A percentile compares a stretch with the other conserved stretches of the same genome.
Evolutionary conservation across 37 sponge, comb jelly and placozoan genomes (phyloP).

Genomic region (Petrosia ficiformis): DNA sequence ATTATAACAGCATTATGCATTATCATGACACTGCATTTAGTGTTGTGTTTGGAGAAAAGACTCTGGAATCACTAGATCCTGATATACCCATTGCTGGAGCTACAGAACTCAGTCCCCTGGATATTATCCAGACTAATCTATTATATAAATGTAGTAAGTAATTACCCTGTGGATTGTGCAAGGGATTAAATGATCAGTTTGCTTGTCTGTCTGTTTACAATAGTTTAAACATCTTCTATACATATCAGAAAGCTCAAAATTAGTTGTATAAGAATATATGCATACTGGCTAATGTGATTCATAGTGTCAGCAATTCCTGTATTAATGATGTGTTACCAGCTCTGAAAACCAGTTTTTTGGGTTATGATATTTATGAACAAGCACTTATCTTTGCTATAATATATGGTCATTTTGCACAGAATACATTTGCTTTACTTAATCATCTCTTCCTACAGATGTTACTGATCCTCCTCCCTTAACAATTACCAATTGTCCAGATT

Average conservation of each 20-base stretch:
- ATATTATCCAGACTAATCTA: constrained; percentile 60
- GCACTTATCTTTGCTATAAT: no score
- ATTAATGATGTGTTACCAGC: no score
- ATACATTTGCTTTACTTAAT: no score
- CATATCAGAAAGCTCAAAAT: no score
- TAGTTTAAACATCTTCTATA: no score
- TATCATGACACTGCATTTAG: constrained; percentile 37
- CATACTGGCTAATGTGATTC: no score
- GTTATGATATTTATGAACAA: no score
- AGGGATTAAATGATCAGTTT: neutral
- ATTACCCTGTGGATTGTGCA: neutral
- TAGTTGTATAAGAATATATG: no score
- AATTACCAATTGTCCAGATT: neutral
- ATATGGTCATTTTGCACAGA: no score
- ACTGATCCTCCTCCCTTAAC: neutral
- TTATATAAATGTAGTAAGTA: constrained; percentile 70
- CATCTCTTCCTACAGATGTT: neutral
- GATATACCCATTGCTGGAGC: constrained; percentile 61
- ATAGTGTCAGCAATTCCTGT: no score
- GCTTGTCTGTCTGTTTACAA: no score
- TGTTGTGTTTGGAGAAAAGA: neutral
- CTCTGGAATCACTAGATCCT: constrained; percentile 26
- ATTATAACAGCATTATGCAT: constrained; percentile 88
- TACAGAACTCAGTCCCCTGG: constrained; percentile 44
- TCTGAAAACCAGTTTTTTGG: no score